Evolutionary conservation across 2,797 vertebrate genomes (phyloP).

Genomic region (Mormyrus proboscirostris): DNA sequence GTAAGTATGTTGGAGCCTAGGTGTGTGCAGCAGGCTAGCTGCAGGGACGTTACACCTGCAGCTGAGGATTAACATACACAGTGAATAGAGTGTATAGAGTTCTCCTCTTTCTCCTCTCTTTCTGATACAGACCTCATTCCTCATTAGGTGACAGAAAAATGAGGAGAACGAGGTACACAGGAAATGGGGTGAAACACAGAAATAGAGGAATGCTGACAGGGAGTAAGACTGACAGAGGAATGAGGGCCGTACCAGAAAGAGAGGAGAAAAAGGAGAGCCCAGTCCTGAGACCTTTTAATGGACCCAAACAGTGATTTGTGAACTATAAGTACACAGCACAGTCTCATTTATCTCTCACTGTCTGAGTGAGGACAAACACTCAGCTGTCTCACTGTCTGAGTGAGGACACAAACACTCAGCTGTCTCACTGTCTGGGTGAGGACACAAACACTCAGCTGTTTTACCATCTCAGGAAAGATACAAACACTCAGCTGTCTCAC

Average conservation of each 20-base stretch:
- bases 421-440: neutral
- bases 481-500: neutral
- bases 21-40: neutral
- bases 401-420: neutral
- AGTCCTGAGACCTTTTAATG: neutral
- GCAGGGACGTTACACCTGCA: neutral
- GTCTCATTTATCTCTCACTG: neutral
- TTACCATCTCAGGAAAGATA: neutral
- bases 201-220: neutral
- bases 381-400: neutral
- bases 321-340: neutral
- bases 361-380: neutral
- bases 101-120: neutral
- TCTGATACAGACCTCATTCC: neutral
- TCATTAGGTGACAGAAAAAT: neutral
- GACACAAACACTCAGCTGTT: neutral
- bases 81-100: neutral
- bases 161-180: neutral
- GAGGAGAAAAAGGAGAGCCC: neutral
- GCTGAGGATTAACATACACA: neutral
- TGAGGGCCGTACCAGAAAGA: neutral
- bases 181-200: neutral
- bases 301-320: neutral
- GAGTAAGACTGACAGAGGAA: neutral
- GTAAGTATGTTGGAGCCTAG: neutral